Conservation (phyloP, 2,113 vertebrate genomes). For the Spermophilus dauricus region DNA sequence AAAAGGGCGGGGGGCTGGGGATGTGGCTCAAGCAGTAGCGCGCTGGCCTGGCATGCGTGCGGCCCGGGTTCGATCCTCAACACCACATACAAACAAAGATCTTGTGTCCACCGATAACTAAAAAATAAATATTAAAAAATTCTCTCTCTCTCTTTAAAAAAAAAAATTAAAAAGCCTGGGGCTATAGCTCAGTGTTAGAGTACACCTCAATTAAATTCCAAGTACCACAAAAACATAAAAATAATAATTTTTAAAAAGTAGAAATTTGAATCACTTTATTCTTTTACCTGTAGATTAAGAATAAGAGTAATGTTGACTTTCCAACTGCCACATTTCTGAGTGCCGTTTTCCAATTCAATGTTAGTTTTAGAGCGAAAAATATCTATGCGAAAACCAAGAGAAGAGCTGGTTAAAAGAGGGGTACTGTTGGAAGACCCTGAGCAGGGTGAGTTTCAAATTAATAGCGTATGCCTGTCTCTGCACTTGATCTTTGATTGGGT, state of each 20-base stretch:
- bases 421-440: slow-evolving; percentile 96
- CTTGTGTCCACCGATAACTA: no score
- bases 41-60: no score
- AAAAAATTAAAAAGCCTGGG: neutral
- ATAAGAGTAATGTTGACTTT: slow-evolving; percentile 43
- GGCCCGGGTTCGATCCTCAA: no score
- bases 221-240: neutral
- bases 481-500: slow-evolving; percentile 32
- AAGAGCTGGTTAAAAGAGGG: slow-evolving; percentile 98
- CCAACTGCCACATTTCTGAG: slow-evolving; percentile 84
- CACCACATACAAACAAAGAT: no score
- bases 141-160: no score
- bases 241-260: no score
- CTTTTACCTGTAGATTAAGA: slow-evolving; percentile 54
- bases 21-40: no score
- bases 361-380: slow-evolving; percentile 99
- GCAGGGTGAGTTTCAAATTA: slow-evolving; percentile 91
- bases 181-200: neutral
- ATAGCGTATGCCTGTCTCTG: slow-evolving; percentile 71
- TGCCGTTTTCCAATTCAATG: slow-evolving; percentile 86
- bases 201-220: neutral
- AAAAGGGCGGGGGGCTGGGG: no score
- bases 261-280: slow-evolving; percentile 68
- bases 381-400: slow-evolving; percentile 97
- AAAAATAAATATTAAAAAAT: no score